phyloP scores from a whole-genome alignment of 2,113 vertebrate genomes.

The Trogon melanurus region DNA sequence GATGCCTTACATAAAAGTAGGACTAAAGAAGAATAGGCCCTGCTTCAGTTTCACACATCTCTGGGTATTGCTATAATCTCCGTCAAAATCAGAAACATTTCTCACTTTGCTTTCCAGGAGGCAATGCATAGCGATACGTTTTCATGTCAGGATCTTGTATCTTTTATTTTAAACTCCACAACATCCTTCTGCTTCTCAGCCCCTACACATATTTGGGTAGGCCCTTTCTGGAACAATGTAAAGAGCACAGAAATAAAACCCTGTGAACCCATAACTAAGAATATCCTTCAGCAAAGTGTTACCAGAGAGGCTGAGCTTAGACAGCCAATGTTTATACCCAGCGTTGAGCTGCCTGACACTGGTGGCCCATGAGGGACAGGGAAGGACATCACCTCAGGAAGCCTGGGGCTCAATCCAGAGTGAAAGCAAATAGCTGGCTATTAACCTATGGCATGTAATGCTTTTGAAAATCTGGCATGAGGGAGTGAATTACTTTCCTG shows the following conservation, averaged over 20 bases:
- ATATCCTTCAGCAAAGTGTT: background rate
- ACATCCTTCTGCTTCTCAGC: background rate
- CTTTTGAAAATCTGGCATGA: constrained; percentile 41
- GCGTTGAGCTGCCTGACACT: fast-evolving
- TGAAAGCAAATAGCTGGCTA: constrained; percentile 25
- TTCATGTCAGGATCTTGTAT: background rate
- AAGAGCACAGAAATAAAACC: background rate
- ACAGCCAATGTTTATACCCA: background rate
- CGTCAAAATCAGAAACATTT: background rate
- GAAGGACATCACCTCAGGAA: constrained; percentile 6
- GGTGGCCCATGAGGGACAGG: background rate
- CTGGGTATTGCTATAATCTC: background rate
- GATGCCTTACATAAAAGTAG: background rate
- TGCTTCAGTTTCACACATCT: background rate
- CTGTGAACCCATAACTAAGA: background rate
- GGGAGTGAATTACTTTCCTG: constrained; percentile 17
- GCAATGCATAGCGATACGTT: background rate
- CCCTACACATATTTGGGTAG: background rate
- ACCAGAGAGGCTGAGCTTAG: background rate
- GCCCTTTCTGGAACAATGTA: background rate
- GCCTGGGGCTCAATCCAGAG: background rate
- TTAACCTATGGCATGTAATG: constrained; percentile 3
- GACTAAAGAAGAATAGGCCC: background rate
- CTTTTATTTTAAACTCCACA: background rate
- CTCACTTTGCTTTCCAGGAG: background rate